phyloP scores from a whole-genome alignment of 53 echinoderm and acorn worm genomes.

The Stichopus horrens region DNA sequence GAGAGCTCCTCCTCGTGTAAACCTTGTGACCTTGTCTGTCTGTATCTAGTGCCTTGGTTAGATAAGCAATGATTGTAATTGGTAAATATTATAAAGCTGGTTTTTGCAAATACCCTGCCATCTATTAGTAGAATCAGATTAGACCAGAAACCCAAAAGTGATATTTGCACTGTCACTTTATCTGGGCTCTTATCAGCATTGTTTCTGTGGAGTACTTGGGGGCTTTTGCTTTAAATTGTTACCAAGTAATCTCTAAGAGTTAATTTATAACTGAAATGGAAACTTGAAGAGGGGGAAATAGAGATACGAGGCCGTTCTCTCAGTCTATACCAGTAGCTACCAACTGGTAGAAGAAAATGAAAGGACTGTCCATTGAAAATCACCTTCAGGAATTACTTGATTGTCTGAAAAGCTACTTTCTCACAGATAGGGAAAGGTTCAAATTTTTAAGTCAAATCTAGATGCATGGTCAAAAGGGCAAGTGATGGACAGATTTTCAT shows the following conservation, averaged over 20 bases:
- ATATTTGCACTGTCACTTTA: slow-evolving; percentile 29
- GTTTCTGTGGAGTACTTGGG: slow-evolving; percentile 31
- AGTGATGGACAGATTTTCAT: too few species aligned
- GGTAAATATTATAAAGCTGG: slow-evolving; percentile 31
- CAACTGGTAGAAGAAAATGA: neutral
- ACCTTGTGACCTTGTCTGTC: slow-evolving; percentile 1
- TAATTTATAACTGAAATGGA: slow-evolving; percentile 30
- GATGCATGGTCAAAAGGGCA: too few species aligned
- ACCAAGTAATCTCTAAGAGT: slow-evolving; percentile 29
- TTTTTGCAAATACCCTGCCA: slow-evolving; percentile 18
- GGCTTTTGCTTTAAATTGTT: slow-evolving; percentile 38
- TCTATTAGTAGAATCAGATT: slow-evolving; percentile 35
- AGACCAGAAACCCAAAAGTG: neutral
- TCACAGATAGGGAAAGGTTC: too few species aligned
- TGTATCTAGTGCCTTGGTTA: slow-evolving; percentile 11
- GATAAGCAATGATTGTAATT: slow-evolving; percentile 32
- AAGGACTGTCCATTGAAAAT: neutral
- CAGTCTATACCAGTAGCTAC: neutral
- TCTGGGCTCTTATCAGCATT: slow-evolving; percentile 12
- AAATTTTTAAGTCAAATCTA: too few species aligned
- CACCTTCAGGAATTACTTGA: too few species aligned
- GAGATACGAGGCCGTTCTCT: neutral
- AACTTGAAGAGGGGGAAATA: neutral
- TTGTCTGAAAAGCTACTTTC: too few species aligned
- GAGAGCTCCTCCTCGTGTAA: neutral